Evolutionary conservation across 2,113 vertebrate species (phyloP), one percentile per base, ranked within the genome.

Genomic region (Oceanodroma tethys): DNA sequence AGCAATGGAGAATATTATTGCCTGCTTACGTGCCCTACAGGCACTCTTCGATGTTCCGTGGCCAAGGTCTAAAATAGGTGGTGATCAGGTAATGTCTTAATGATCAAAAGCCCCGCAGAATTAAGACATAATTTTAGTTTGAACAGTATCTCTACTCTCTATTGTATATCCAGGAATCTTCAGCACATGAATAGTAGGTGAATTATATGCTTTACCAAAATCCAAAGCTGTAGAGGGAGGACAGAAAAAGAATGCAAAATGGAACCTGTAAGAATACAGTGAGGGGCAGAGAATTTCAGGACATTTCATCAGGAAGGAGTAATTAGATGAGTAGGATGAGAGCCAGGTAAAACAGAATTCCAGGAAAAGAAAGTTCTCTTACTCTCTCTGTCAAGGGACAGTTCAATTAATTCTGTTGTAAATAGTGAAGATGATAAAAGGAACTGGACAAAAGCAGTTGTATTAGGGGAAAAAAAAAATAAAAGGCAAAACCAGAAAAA

Each of bases 1-100:
- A 95, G 98, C 99, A 93, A 99, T 99, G 98, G 99, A 99, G 94
- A 99, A 98, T 94, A 99, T 99, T 70, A 98, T 97, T 81, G 98
- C 99, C 81, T 99, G 99, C 95, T 96, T 99, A 84, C 98, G 45
- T 70, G 99, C 99, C 11, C 98, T 99, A 50, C 98, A 99, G 95
- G 97, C 98, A 29, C 98, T 99, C 81, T 98, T 99, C 0, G 98
- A 99, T 55, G 98, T 99, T 75, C 96, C 98, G 2, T 99, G 99
- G 99, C 98, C 99, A 6, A 98, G 99, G 60, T 98, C 98, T 45
- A 99, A 98, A 98, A 98, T 99, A 76, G 99, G 99, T 91, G 98
- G 98, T 89, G 98, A 99, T 98, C 99, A 99, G 98, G 99, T 99
- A 98, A 97, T 59, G 40, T 60, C 71, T 68, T 58, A 72, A 48